Conservation (phyloP, 2,797 vertebrate genomes). For the Mastacembelus armatus region DNA sequence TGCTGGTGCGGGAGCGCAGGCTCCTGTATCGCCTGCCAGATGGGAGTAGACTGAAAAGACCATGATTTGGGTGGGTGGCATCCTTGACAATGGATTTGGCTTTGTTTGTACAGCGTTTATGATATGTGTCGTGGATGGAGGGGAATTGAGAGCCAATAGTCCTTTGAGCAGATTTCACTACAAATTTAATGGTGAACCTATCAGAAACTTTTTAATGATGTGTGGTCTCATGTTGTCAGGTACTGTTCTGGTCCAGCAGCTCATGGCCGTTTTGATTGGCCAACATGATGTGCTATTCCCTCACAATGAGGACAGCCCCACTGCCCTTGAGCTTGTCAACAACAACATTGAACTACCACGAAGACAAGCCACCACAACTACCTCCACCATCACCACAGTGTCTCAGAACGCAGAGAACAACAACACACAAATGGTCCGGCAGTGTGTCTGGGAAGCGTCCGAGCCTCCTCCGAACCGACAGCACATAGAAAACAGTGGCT, state of each 20-base stretch:
- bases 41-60: too few species aligned
- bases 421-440: conserved; percentile 83
- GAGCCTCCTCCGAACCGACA: conserved; percentile 87
- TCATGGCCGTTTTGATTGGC: conserved; percentile 96
- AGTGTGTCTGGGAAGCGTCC: conserved; percentile 91
- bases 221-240: conserved; percentile 80
- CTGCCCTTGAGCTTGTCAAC: conserved; percentile 85
- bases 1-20: too few species aligned
- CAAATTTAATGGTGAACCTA: too few species aligned
- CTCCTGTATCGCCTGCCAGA: too few species aligned
- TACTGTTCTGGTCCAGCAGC: conserved; percentile 95
- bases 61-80: too few species aligned
- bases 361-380: conserved; percentile 67
- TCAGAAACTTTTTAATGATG: too few species aligned
- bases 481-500: conserved; percentile 85
- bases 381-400: conserved; percentile 47
- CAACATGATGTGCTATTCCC: conserved; percentile 92
- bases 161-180: too few species aligned
- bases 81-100: too few species aligned
- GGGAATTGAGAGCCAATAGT: too few species aligned
- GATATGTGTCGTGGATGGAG: too few species aligned
- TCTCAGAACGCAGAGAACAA: conserved; percentile 93
- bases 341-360: conserved; percentile 89
- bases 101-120: too few species aligned
- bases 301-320: conserved; percentile 81